Base-by-base conservation (phyloP, 2,113 vertebrate species). In the Notarius lentiginosus region DNA sequence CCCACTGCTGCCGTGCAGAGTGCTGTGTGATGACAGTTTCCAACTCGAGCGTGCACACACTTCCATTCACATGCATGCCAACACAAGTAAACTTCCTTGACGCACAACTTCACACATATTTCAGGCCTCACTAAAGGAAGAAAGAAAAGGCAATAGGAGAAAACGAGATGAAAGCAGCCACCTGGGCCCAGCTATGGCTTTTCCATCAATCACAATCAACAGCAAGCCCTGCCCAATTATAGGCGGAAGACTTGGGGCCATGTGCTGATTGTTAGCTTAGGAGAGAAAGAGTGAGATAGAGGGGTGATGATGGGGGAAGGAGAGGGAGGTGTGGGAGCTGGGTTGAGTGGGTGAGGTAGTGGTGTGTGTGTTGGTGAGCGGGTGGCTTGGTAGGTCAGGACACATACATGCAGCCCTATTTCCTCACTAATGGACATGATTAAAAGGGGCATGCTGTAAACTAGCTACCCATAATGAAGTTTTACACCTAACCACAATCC, bases 131-230 rank as follows among this genome's bases (percentile, higher is more conserved):
- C 49, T 55, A 79, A 68, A 79, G 60, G 18, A 75, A 51, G 82
- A 72, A 56, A 11, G 18, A 85, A 82, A n/a, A 73, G 12, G 82
- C 82, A 84, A 84, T 7, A 83, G 49, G 47, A 80, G 77, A 30
- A 65, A 51, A 85, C 72, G 24, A 87, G 75, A 88, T 91, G 87
- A 91, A 90, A 90, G 89, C 84, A 90, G 61, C 86, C 87, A 90
- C 85, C 84, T 89, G 84, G 87, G 79, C 72, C 84, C 83, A 58
- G 82, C 83, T 85, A 68, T 53, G 84, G 73, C 82, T 83, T 90
- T 90, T 89, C 90, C 92, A 94, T 95, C 92, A 91, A 95, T 95
- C 94, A 95, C 93, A 94, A 95, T 95, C 93, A 95, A 92, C 90
- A 90, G 90, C 90, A 91, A 91, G 91, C 90, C 87, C 90, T 83